Base-by-base conservation (phyloP, 2,888 invertebrate genomes). In the Scaptomyza parva region DNA sequence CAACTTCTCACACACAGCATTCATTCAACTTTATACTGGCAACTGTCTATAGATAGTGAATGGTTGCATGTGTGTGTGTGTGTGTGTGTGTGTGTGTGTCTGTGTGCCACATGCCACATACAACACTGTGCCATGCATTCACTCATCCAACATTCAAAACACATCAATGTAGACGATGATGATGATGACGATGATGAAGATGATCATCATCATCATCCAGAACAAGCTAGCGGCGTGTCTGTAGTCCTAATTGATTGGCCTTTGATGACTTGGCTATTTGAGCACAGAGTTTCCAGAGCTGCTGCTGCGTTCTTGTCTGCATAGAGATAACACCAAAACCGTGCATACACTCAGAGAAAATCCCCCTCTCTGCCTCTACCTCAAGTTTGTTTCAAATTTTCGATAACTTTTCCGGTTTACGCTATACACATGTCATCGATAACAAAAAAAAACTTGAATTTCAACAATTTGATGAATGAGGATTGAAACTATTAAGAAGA, bases 181-280 rank as follows among this genome's bases (percentile, higher is more conserved):
- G 4, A 14, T 35, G 11, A 52, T 14, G 22, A 9, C 11, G 5
- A 17, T 14, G 3, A 14, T 14, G 22, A 3, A 33, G 17, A 9
- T 20, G 2, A 14, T 35, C 8, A 35, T 35, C 8, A 37, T 37
- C 8, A 52, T 14, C 26, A 67, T 59, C 41, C 48, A 52, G n/a
- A 52, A 30, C 59, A 43, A 66, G 45, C 58, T 17, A 33, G 7
- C 37, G 35, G 24, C 37, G 18, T 41, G 40, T 33, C 33, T 35
- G 20, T 58, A 35, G 47, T 58, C 47, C 64, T 62, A 70, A 75
- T 62, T 70, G 61, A 75, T 74, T 70, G 65, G 61, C 61, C 58
- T 70, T 55, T 65, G 64, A 69, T 73, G 45, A 41, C 28, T 20
- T 43, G 45, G 37, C 43, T 51, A 50, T 55, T 50, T 40, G 51